A percentile compares a stretch with the other conserved stretches of the same genome.
Conservation (phyloP, 2,797 vertebrate species). For the Atherinosoma microstoma region DNA sequence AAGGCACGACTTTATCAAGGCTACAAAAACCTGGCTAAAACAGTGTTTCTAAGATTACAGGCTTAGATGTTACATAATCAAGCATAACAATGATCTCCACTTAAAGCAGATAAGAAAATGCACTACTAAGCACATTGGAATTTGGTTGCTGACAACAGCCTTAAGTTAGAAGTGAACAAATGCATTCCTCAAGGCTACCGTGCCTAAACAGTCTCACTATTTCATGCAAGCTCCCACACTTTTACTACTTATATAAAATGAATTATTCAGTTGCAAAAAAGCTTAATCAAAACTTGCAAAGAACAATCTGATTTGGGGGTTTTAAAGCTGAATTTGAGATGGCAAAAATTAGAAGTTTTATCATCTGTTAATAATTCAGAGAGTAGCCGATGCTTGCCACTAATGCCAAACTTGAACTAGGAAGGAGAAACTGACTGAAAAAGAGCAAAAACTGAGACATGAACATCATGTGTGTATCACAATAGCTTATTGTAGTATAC, state of each 20-base stretch:
- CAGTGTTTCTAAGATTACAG: slow-evolving; percentile 29
- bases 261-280: background rate
- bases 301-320: background rate
- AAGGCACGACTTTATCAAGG: slow-evolving; percentile 28
- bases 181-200: slow-evolving; percentile 44
- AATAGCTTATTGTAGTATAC: slow-evolving; percentile 14
- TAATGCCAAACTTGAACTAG: background rate
- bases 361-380: slow-evolving; percentile 2
- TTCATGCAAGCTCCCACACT: slow-evolving; percentile 38
- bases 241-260: background rate
- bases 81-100: slow-evolving; percentile 55
- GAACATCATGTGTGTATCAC: slow-evolving; percentile 1
- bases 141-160: slow-evolving; percentile 38
- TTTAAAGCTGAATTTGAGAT: background rate
- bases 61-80: slow-evolving; percentile 52
- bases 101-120: slow-evolving; percentile 53
- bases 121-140: slow-evolving; percentile 56
- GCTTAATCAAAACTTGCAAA: background rate
- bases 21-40: slow-evolving; percentile 10
- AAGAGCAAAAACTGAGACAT: slow-evolving; percentile 26
- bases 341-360: background rate
- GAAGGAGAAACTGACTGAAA: background rate
- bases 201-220: slow-evolving; percentile 26
- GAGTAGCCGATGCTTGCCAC: background rate
- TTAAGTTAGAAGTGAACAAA: slow-evolving; percentile 53